Base-by-base conservation (phyloP, 2,113 vertebrate species). In the Podocnemis expansa region DNA sequence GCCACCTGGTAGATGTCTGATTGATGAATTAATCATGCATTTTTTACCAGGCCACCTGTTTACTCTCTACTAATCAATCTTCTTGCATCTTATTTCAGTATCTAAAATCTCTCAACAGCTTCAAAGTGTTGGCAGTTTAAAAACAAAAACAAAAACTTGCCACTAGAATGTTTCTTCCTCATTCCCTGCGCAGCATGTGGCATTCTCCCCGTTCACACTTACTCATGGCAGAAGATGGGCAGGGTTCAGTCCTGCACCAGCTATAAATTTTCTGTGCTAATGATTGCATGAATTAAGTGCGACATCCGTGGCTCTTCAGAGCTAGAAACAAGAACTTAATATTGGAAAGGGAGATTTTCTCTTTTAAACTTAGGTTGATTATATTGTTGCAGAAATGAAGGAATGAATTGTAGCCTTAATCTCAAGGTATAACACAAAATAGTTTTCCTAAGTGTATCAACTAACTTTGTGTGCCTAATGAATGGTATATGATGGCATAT, bases 331-430 rank as follows among this genome's bases (percentile, higher is more conserved):
- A 70, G 8, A 38, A 17, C n/a, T 70, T 38, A 27, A 29, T 70
- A 38, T 70, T 70, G 63, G 34, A 70, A 70, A 70, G 31, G 63
- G 63, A 38, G 63, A 38, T 70, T n/a, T 51, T 89, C 73, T 45
- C 13, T 75, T 83, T 56, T 78, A 43, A 89, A 63, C 22, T 16
- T 21, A 87, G 11, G 60, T 43, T 45, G 2, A 12, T 82, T 47
- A 6, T 0, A 0, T 85, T 80, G 8, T 31, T 85, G 55, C 47
- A 19, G 34, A 43, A 90, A 45, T 25, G 41, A 6, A 56, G 85
- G 55, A 7, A 25, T 80, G 84, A 56, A 2, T 4, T n/a, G 22
- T 43, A 67, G 31, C 63, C 17, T 67, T 67, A 67, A n/a, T 67
- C 34, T n/a, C 14, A 38, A 67, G 4, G 2, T 34, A 21, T 13